Conservation (phyloP, 2,888 invertebrate genomes). For the Chouioia cunea region DNA sequence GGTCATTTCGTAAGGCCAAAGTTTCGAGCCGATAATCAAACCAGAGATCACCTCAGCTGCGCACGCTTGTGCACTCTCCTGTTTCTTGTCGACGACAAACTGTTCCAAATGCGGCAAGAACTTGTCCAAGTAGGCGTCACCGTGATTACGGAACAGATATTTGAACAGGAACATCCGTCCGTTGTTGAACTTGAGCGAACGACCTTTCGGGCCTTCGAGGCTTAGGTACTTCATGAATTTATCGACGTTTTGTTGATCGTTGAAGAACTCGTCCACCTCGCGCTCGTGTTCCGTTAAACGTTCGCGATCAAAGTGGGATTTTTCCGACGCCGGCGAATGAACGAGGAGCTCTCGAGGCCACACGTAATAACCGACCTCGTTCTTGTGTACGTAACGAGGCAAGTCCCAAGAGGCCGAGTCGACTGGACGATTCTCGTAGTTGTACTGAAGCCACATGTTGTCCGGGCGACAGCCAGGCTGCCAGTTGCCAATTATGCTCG, state of each 20-base stretch:
- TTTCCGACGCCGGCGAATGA: constrained; percentile 77
- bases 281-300: constrained; percentile 75
- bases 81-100: constrained; percentile 76
- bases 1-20: constrained; percentile 80
- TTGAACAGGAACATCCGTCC: constrained; percentile 80
- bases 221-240: constrained; percentile 80
- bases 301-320: constrained; percentile 73
- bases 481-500: background rate
- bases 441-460: constrained; percentile 82
- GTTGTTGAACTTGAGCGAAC: constrained; percentile 80
- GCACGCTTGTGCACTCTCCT: constrained; percentile 85
- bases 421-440: constrained; percentile 73
- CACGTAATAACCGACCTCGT: constrained; percentile 72
- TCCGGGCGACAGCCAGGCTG: constrained; percentile 75
- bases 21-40: constrained; percentile 83
- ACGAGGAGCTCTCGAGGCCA: constrained; percentile 73
- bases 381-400: constrained; percentile 78
- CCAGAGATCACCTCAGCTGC: constrained; percentile 87
- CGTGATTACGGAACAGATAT: constrained; percentile 85
- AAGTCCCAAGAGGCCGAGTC: constrained; percentile 82
- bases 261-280: constrained; percentile 78
- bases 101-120: constrained; percentile 77
- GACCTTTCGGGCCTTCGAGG: constrained; percentile 88
- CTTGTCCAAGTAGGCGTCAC: constrained; percentile 74
- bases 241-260: constrained; percentile 75